phyloP scores from a whole-genome alignment of 2,797 vertebrate genomes.

The Coreius guichenoti region DNA sequence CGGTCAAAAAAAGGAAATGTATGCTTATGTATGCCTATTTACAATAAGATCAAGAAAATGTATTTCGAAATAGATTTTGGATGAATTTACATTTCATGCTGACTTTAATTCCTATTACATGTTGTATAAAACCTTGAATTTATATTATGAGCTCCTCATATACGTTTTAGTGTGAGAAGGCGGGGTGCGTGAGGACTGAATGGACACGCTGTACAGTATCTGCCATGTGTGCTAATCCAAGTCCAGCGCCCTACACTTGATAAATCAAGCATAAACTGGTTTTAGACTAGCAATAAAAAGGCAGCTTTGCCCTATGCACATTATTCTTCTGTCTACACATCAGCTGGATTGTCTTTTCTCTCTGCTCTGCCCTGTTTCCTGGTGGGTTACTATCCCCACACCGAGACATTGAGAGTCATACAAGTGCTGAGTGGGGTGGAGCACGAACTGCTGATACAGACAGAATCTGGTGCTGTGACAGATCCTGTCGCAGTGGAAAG shows the following conservation, averaged over 20 bases:
- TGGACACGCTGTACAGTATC: neutral
- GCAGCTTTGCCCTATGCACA: slow-evolving; percentile 19
- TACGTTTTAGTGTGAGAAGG: neutral
- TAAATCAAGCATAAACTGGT: slow-evolving; percentile 6
- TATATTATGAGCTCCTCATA: neutral
- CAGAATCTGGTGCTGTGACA: slow-evolving; percentile 57
- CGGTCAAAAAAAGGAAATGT: neutral
- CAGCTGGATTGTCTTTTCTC: slow-evolving; percentile 18
- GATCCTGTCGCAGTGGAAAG: slow-evolving; percentile 57
- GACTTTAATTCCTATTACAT: neutral
- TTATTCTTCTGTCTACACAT: neutral
- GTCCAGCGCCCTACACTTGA: neutral
- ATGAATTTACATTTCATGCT: neutral
- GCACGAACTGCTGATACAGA: slow-evolving; percentile 59
- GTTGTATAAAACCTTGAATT: neutral
- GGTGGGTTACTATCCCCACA: slow-evolving; percentile 35
- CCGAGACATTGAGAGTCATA: slow-evolving; percentile 41
- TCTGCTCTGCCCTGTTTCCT: slow-evolving; percentile 23
- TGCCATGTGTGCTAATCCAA: neutral
- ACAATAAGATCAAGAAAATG: neutral
- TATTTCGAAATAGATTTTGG: neutral
- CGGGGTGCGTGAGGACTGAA: neutral
- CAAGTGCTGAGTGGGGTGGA: slow-evolving; percentile 17
- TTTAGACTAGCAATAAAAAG: slow-evolving; percentile 25
- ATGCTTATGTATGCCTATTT: neutral